A percentile compares a stretch with the other conserved stretches of the same genome.
Evolutionary conservation across 1,140 invertebrate species (phyloP).

Genomic region (Zaprionus lachaisei): DNA sequence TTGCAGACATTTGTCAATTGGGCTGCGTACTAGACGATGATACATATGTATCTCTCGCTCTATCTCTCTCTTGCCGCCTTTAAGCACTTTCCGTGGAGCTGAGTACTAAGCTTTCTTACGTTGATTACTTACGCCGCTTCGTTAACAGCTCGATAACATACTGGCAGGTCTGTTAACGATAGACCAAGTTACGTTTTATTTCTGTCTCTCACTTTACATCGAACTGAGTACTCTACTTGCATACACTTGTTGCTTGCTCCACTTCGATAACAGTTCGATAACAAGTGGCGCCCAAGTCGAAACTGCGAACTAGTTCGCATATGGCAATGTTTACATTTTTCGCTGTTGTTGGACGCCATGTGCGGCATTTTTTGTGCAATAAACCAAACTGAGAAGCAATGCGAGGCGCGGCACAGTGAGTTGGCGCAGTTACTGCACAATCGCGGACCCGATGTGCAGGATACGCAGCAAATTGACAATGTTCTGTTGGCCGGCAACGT

Average conservation of each 20-base stretch:
- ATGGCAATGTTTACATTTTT: constrained; percentile 22
- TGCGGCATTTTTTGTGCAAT: constrained; percentile 67
- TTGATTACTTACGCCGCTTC: neutral
- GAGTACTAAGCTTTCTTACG: too few species aligned
- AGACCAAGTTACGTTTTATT: too few species aligned
- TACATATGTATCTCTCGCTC: too few species aligned
- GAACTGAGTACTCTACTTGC: neutral
- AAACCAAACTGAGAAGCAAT: neutral
- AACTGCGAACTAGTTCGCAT: neutral
- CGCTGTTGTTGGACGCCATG: constrained; percentile 28
- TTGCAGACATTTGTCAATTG: neutral
- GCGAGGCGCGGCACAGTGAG: constrained; percentile 4
- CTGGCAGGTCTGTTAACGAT: too few species aligned
- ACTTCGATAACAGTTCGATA: neutral
- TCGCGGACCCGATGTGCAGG: constrained; percentile 56
- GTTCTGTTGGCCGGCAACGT: constrained; percentile 86
- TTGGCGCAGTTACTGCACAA: constrained; percentile 39
- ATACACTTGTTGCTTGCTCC: neutral
- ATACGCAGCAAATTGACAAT: constrained; percentile 24
- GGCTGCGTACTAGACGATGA: neutral
- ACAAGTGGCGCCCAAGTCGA: neutral
- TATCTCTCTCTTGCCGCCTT: too few species aligned
- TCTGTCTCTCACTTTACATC: too few species aligned
- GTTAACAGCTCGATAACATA: neutral
- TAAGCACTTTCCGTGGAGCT: too few species aligned